Evolutionary conservation across 2,797 vertebrate species (phyloP), one percentile per base, ranked within the genome.

Genomic region (Lateolabrax maculatus): DNA sequence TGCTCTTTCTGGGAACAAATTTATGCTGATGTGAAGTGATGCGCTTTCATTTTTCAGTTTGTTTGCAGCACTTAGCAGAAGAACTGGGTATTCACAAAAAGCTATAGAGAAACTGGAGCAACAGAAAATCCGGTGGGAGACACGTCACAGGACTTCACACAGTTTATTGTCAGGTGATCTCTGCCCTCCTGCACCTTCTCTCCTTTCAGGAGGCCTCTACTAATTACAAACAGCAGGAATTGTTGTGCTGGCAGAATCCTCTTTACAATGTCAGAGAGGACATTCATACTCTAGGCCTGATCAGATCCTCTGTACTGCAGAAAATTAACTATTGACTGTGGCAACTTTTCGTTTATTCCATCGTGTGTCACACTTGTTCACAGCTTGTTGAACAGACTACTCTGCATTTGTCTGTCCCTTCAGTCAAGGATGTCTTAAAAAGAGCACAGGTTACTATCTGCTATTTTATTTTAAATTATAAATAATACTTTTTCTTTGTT

Each of bases 161-260:
- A 7, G 41, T 36, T 78, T 51, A 75, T 39, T 66, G 77, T 34
- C 72, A 71, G 64, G 25, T 79, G 69, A 62, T 64, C 46, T 65
- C 51, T 27, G 18, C 37, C 48, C 6, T 1, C 18, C 21, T 46
- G 19, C 57, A 48, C 53, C 37, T 23, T 48, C 23, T 41, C 43
- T 57, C 3, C 25, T 67, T 63, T 34, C 5, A 34, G 39, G 60
- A 66, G 5, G 13, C 36, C 21, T 52, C 21, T n/a, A 16, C 16
- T 80, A 75, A 81, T 75, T 70, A 61, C 48, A 71, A 77, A 41
- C 58, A 55, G 70, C 61, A 56, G 61, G 44, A 78, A 58, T 10
- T 79, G 52, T 58, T 78, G 34, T 36, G 18, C 39, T 79, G 69
- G 55, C 64, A 80, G 25, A 67, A 73, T 41, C 9, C n/a, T 72